Base-by-base conservation (phyloP, 1,140 invertebrate species). In the Ostrea denselamellosa region DNA sequence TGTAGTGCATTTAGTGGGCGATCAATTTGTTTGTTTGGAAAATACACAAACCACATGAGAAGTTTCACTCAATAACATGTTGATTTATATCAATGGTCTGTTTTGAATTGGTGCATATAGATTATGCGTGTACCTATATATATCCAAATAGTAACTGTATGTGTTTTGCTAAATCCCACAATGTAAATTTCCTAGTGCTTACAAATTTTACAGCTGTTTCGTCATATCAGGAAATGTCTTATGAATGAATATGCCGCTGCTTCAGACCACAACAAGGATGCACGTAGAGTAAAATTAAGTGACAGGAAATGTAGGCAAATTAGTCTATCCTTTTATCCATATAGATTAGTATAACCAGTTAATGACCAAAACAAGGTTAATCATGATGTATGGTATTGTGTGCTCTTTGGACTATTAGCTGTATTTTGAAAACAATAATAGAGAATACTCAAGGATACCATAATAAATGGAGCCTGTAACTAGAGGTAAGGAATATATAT, bases 161-260 rank as follows among this genome's bases (percentile, higher is more conserved):
- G n/a, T 12, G 54, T 56, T 56, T 56, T 2, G 9, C 54, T 2
- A 56, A 56, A 56, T 12, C 19, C 5, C 56, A 8, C 2, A 58
- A 58, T 58, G 4, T 4, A 56, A 56, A 56, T 4, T 4, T 56
- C 4, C 2, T 58, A 58, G 56, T 58, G 12, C 56, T 58, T 14
- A 12, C 12, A 58, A 58, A 58, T 14, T 12, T 58, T 10, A 58
- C 19, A 4, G 56, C 9, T 71, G 65, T 25, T n/a, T 22, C 65
- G 8, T 68, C 5, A 44, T 22, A 71, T 22, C 65, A 71, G 65
- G 65, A 71, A 71, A 71, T 71, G 65, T 25, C 65, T 71, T 71
- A 71, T 71, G 65, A 71, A 71, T 71, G n/a, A 25, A 71, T 28
- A 71, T 17, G 19, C 12, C 56, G 34, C 56, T 58, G 56, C 56